phyloP scores from a whole-genome alignment of 2,113 vertebrate genomes.

The Leucosticte australis region DNA sequence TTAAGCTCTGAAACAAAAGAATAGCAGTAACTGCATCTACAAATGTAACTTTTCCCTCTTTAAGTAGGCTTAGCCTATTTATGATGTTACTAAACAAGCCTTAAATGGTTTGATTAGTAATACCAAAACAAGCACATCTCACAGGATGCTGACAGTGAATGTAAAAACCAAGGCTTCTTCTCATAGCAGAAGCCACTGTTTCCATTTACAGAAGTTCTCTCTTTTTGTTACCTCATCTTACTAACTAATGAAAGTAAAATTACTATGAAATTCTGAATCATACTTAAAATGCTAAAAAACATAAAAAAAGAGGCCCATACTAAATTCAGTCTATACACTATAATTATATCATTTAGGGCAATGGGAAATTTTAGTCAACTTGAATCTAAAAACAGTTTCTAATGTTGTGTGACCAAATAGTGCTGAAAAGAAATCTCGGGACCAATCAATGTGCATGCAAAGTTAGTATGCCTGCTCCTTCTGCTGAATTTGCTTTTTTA shows the following conservation, averaged over 20 bases:
- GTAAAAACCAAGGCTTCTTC: background rate
- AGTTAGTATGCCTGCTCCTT: conserved; percentile 22
- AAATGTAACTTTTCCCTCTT: background rate
- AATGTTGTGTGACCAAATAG: conserved; percentile 33
- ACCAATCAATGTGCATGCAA: conserved; percentile 50
- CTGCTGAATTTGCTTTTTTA: conserved; percentile 66
- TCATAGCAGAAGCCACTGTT: background rate
- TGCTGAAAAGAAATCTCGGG: conserved; percentile 38
- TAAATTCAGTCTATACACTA: background rate
- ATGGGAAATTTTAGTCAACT: conserved; percentile 3
- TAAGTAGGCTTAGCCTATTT: background rate
- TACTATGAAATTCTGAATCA: background rate
- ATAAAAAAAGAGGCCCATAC: background rate
- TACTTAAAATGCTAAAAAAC: background rate
- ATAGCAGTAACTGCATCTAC: background rate
- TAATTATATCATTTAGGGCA: background rate
- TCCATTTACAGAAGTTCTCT: background rate
- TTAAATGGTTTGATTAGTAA: background rate
- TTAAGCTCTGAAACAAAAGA: background rate
- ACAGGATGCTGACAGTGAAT: background rate
- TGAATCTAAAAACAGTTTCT: conserved; percentile 22
- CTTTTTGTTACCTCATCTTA: background rate
- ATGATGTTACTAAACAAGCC: background rate
- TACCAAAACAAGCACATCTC: background rate
- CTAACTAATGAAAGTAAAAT: background rate